Percentiles rank a stretch among this genome's conserved stretches.
phyloP scores from a whole-genome alignment of 2,888 invertebrate species.

The Cheilosia soror region DNA sequence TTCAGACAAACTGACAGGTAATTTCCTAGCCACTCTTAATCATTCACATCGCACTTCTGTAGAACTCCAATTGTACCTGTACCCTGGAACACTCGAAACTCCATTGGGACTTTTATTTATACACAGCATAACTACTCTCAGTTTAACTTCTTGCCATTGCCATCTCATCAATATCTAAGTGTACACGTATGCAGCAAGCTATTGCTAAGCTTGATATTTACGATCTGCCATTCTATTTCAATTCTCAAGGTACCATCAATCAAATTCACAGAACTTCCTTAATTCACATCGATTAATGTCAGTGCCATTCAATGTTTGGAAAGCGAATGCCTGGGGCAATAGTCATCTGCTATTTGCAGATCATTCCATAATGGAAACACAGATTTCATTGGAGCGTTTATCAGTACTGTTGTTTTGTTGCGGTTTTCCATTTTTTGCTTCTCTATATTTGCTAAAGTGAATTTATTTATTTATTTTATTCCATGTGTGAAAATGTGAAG shows the following conservation, averaged over 20 bases:
- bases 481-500: neutral
- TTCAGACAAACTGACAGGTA: slow-evolving; percentile 15
- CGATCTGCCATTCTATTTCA: slow-evolving; percentile 21
- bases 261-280: slow-evolving; percentile 32
- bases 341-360: slow-evolving; percentile 19
- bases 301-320: slow-evolving; percentile 12
- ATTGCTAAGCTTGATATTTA: slow-evolving; percentile 11
- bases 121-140: neutral
- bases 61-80: neutral
- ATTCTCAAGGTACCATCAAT: slow-evolving; percentile 32
- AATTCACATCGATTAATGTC: slow-evolving; percentile 34
- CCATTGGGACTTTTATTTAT: slow-evolving; percentile 6
- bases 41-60: slow-evolving; percentile 9
- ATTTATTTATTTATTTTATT: slow-evolving; percentile 5
- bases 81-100: neutral
- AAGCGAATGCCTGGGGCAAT: slow-evolving; percentile 2
- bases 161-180: slow-evolving; percentile 19
- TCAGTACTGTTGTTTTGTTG: neutral
- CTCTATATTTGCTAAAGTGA: neutral
- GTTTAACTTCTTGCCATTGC: slow-evolving; percentile 24
- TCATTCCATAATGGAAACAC: slow-evolving; percentile 10
- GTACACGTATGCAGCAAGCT: neutral
- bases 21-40: slow-evolving; percentile 21
- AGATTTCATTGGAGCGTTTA: slow-evolving; percentile 4
- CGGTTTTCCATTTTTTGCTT: neutral